Percentiles rank a stretch among this genome's conserved stretches.
phyloP scores from a whole-genome alignment of 2,113 vertebrate genomes.

The Rhea pennata region DNA sequence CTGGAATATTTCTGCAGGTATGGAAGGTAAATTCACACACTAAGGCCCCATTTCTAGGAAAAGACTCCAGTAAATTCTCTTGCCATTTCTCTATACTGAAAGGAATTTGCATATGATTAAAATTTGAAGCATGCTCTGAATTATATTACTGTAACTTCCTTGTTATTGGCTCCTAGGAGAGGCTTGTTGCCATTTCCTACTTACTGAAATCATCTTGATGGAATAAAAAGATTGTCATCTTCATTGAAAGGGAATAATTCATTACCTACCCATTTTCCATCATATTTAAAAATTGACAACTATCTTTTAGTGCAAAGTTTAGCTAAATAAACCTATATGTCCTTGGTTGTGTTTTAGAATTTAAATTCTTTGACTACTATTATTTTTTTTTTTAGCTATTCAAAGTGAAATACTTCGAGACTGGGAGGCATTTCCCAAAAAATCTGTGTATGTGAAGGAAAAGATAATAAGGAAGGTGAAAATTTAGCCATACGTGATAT shows the following conservation, averaged over 20 bases:
- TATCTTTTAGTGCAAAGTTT: no score
- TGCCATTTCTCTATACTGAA: neutral
- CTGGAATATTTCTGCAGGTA: neutral
- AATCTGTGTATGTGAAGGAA: neutral
- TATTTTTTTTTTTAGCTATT: no score
- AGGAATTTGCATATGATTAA: neutral
- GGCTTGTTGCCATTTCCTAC: neutral
- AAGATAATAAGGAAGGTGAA: neutral
- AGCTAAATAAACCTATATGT: no score
- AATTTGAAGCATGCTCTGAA: neutral
- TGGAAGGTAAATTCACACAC: neutral
- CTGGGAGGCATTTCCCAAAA: neutral
- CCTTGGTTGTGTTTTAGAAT: no score
- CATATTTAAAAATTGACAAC: no score
- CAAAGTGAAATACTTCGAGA: no score
- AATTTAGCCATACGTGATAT: accelerated
- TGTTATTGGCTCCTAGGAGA: neutral
- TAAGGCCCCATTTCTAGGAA: neutral
- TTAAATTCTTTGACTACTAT: no score
- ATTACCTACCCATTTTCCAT: neutral
- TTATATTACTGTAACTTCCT: neutral
- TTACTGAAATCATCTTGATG: neutral
- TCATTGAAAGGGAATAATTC: neutral
- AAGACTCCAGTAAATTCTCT: neutral
- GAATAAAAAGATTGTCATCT: neutral